A percentile compares a stretch with the other conserved stretches of the same genome.
These are phyloP conservation scores for Aldabrachelys gigantea DNA, from an alignment of 2,113 vertebrate genomes.

Conservation along the genomic window DNA sequence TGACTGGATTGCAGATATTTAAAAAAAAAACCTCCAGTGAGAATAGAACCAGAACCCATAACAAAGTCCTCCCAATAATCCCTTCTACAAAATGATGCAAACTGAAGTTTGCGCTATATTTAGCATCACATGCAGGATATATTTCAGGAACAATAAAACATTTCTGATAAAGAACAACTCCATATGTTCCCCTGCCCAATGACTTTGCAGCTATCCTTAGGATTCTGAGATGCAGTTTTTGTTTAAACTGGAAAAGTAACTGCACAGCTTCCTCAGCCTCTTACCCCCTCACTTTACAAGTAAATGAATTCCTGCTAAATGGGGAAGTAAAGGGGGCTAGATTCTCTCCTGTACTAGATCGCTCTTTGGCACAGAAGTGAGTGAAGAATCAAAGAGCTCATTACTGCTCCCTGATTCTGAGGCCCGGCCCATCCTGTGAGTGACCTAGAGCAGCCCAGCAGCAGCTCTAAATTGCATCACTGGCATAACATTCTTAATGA, in stretches of 20 bases:
- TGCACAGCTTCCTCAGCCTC: neutral
- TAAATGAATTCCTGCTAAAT: neutral
- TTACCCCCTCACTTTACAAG: neutral
- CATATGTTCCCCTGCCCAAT: neutral
- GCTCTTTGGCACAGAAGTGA: neutral
- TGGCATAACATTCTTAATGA: neutral
- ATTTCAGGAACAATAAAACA: neutral
- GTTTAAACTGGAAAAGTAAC: neutral
- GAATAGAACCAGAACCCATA: constrained; percentile 24
- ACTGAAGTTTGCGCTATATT: neutral
- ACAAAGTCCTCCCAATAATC: constrained; percentile 32
- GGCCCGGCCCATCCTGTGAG: neutral
- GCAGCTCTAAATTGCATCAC: neutral
- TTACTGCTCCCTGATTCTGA: neutral
- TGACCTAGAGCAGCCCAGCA: neutral
- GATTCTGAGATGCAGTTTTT: neutral
- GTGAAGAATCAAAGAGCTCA: neutral
- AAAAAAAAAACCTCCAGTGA: constrained; percentile 24
- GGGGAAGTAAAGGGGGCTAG: neutral
- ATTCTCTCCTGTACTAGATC: neutral
- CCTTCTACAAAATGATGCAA: neutral
- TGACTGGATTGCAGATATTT: neutral
- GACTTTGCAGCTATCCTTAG: neutral
- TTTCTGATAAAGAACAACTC: neutral
- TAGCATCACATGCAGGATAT: neutral